Evolutionary conservation across 2,113 vertebrate genomes (phyloP).

Genomic region (Cynopterus brachyotis): DNA sequence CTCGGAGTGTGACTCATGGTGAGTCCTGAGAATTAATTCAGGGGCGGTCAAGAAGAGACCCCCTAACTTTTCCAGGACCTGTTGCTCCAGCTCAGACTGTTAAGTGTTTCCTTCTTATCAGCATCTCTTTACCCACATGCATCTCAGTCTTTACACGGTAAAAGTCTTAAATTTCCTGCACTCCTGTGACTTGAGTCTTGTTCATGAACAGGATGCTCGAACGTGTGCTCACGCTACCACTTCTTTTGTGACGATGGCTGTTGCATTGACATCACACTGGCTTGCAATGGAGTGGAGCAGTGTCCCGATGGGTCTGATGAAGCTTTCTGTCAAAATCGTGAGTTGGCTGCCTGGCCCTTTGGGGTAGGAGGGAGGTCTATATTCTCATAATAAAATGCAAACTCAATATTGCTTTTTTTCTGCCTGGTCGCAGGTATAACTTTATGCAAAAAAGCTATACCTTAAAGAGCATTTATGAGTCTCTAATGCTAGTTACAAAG

Average conservation of each 20-base stretch:
- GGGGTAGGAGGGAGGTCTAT: neutral
- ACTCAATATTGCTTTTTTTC: neutral
- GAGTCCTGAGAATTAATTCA: neutral
- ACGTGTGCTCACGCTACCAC: conserved; percentile 93
- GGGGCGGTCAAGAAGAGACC: neutral
- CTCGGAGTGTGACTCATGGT: neutral
- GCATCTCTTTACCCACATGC: neutral
- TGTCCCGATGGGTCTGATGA: conserved; percentile 96
- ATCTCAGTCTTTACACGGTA: rapidly evolving
- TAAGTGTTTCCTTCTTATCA: neutral
- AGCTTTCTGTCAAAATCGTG: conserved; percentile 94
- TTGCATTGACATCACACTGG: conserved; percentile 94
- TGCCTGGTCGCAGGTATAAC: neutral
- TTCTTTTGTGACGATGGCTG: conserved; percentile 96
- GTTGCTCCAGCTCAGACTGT: neutral
- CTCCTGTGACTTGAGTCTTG: conserved; percentile 56
- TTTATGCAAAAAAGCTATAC: neutral
- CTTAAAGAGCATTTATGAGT: neutral
- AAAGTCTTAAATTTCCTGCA: neutral
- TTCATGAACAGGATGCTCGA: conserved; percentile 86
- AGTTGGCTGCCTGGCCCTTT: conserved; percentile 49
- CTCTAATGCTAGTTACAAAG: neutral
- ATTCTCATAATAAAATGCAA: neutral
- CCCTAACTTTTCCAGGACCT: neutral
- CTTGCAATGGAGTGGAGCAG: conserved; percentile 93